Evolutionary conservation across 2,113 vertebrate genomes (phyloP), one percentile per base, ranked within the genome.

Genomic region (Sebastes fasciatus): DNA sequence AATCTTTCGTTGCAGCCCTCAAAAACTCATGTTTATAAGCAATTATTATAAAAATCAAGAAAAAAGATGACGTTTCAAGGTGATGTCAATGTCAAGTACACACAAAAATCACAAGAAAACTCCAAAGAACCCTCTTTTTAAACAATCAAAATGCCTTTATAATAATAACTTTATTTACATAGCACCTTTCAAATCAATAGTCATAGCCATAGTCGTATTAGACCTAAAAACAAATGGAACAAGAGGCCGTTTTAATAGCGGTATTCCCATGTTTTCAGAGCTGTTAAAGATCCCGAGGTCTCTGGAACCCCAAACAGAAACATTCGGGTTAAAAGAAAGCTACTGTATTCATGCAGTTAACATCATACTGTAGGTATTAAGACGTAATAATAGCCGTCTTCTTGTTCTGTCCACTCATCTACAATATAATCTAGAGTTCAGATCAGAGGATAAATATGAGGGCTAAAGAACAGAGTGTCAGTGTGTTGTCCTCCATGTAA

Each of bases 401-500:
- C 52, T 58, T 40, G 14, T 42, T 40, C 43, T 43, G 40, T 67
- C 34, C 21, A 62, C 61, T 82, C 64, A 60, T 62, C 71, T 19
- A 17, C 14, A 70, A 12, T 17, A 4, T 45, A 65, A 85, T 76
- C 77, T 75, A 23, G 62, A 72, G 79, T 73, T 80, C 74, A 80
- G 23, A 88, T 82, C 65, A 72, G 58, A 76, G 49, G 70, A 51
- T 62, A 70, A 75, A 74, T 40, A 45, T 62, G 40, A 88, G n/a
- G 23, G 48, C 79, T 49, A 3, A 71, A 61, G 85, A 73, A 62
- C 57, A 61, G 63, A 83, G 74, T 69, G 58, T 86, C 71, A 60
- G 66, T 48, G 54, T 86, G 23, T 45, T 61, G 63, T 67, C 17
- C 78, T 86, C 83, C 77, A 85, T 85, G 43, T 90, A 75, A 84